A percentile compares a stretch with the other conserved stretches of the same genome.
phyloP scores from a whole-genome alignment of 1,140 invertebrate species.

The Gyrodactylus bullatarudis region DNA sequence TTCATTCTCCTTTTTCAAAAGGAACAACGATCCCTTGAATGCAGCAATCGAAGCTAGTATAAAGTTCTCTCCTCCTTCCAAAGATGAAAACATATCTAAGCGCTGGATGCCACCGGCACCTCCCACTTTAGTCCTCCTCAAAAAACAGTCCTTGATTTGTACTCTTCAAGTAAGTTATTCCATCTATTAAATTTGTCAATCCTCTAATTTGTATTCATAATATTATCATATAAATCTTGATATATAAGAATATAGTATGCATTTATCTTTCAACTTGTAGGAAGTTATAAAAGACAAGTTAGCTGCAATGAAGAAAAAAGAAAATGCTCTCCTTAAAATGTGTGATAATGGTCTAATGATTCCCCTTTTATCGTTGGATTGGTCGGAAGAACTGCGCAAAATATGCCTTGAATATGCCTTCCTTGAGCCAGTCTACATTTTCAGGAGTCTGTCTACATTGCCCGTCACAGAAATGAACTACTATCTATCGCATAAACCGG shows the following conservation, averaged over 20 bases:
- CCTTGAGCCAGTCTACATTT: neutral
- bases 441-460: neutral
- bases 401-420: neutral
- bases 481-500: neutral
- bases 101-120: neutral
- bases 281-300: neutral
- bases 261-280: neutral
- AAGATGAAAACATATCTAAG: neutral
- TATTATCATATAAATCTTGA: too few relatives aligned
- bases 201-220: neutral
- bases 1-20: neutral
- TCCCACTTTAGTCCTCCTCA: neutral
- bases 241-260: too few relatives aligned
- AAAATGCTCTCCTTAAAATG: neutral
- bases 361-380: neutral
- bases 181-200: too few relatives aligned
- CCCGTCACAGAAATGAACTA: neutral
- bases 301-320: neutral
- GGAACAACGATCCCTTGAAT: neutral
- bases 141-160: neutral
- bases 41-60: neutral
- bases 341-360: neutral
- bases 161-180: neutral
- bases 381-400: neutral
- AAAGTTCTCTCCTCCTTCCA: neutral